A percentile compares a stretch with the other conserved stretches of the same genome.
Conservation (phyloP, 1,140 invertebrate genomes). For the Nymphalis io region DNA sequence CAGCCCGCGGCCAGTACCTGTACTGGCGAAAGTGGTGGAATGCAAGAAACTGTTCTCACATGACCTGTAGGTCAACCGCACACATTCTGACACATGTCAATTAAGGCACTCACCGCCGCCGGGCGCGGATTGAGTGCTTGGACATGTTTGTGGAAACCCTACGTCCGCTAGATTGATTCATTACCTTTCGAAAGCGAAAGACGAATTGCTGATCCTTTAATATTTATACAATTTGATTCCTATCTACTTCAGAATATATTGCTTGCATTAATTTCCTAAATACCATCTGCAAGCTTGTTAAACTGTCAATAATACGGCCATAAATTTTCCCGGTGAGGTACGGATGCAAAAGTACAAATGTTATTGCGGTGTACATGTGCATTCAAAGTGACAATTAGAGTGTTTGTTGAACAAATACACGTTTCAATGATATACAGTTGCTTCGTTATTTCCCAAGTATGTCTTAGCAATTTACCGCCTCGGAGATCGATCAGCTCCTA, state of each 20-base stretch:
- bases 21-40: constrained; percentile 71
- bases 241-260: constrained; percentile 40
- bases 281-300: constrained; percentile 31
- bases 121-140: constrained; percentile 72
- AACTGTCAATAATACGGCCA: constrained; percentile 31
- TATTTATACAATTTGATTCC: constrained; percentile 36
- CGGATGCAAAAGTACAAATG: constrained; percentile 40
- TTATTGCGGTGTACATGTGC: constrained; percentile 32
- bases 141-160: constrained; percentile 76
- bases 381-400: constrained; percentile 51
- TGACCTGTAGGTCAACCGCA: constrained; percentile 72
- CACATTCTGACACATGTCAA: constrained; percentile 79
- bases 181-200: constrained; percentile 55
- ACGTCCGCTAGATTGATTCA: constrained; percentile 72
- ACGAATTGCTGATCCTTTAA: constrained; percentile 54
- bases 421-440: constrained; percentile 62
- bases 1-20: constrained; percentile 41
- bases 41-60: constrained; percentile 71
- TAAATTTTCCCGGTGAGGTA: constrained; percentile 32
- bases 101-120: constrained; percentile 68
- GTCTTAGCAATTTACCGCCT: constrained; percentile 71
- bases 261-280: constrained; percentile 37
- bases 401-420: constrained; percentile 56
- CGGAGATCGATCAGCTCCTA: constrained; percentile 69
- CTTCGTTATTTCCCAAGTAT: constrained; percentile 72